A percentile compares a stretch with the other conserved stretches of the same genome.
These are phyloP conservation scores for Trachymyrmex cornetzi DNA, from an alignment of 1,140 invertebrate genomes.

Conservation along the genomic window DNA sequence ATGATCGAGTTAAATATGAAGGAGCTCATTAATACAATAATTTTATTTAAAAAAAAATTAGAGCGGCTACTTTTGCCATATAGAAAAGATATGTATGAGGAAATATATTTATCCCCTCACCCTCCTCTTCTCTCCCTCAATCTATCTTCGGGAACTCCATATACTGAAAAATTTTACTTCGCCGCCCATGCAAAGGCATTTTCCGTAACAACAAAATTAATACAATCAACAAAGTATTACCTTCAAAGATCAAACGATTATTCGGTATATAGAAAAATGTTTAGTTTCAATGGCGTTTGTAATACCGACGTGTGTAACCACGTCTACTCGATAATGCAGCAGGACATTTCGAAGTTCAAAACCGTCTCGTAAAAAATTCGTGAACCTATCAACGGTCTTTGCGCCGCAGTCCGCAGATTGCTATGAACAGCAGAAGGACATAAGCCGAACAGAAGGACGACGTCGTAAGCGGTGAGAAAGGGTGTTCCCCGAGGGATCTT, in stretches of 20 bases:
- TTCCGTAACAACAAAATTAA: constrained; percentile 4
- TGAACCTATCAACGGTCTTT: constrained; percentile 22
- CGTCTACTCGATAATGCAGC: constrained; percentile 12
- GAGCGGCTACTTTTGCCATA: too few relatives aligned
- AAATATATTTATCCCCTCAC: too few relatives aligned
- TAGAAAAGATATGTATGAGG: too few relatives aligned
- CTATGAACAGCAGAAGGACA: constrained; percentile 22
- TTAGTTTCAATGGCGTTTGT: background rate
- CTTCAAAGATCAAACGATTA: constrained; percentile 18
- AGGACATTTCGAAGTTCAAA: background rate
- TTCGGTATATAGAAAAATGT: background rate
- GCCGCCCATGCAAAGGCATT: background rate
- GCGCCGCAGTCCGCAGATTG: background rate
- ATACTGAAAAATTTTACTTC: too few relatives aligned
- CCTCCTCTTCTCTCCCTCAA: too few relatives aligned
- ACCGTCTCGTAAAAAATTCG: constrained; percentile 40
- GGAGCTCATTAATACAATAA: too few relatives aligned
- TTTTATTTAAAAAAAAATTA: too few relatives aligned
- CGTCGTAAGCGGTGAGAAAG: constrained; percentile 56
- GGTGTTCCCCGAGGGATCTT: constrained; percentile 50
- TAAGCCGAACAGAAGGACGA: constrained; percentile 56
- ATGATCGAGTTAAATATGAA: too few relatives aligned
- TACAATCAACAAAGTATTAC: background rate
- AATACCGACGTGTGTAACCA: background rate
- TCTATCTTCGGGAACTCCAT: too few relatives aligned